Percentiles rank a stretch among this genome's conserved stretches.
Conservation (phyloP, 2,888 invertebrate species). For the Lochmaea capreae region DNA sequence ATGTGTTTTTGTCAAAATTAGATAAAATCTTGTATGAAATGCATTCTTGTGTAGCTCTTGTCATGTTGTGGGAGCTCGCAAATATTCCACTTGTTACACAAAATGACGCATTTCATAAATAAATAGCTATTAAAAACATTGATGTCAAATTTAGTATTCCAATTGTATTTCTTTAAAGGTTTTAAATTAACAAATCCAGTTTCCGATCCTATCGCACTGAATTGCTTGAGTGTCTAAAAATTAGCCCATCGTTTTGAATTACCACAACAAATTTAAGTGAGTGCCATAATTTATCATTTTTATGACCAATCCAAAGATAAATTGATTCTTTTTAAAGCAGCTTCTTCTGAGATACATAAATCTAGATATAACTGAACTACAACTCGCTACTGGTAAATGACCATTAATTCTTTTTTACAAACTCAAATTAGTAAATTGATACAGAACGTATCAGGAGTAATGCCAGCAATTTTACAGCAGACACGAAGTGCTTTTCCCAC, state of each 20-base stretch:
- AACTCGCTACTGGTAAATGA: slow-evolving; percentile 4
- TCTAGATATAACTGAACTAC: slow-evolving; percentile 4
- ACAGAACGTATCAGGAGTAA: background rate
- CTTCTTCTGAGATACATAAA: background rate
- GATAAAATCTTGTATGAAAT: no score
- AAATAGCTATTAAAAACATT: no score
- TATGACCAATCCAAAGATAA: slow-evolving; percentile 26
- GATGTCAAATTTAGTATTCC: background rate
- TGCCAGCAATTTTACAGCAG: background rate
- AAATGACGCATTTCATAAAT: no score
- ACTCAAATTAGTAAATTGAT: background rate
- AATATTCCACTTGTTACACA: no score
- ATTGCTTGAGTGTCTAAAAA: slow-evolving; percentile 6
- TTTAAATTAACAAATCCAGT: background rate
- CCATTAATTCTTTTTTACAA: background rate
- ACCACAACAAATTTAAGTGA: slow-evolving; percentile 21
- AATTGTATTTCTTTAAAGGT: background rate
- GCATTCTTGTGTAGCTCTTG: no score
- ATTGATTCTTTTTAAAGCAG: slow-evolving; percentile 23
- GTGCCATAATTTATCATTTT: slow-evolving; percentile 28
- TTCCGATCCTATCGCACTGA: background rate
- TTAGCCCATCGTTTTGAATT: slow-evolving; percentile 25
- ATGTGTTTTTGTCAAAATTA: no score
- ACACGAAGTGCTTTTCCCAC: background rate
- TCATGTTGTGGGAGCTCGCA: no score